These are phyloP conservation scores for Caenorhabditis sulstoni DNA, from an alignment of 2,888 invertebrate species.

Conservation along the genomic window DNA sequence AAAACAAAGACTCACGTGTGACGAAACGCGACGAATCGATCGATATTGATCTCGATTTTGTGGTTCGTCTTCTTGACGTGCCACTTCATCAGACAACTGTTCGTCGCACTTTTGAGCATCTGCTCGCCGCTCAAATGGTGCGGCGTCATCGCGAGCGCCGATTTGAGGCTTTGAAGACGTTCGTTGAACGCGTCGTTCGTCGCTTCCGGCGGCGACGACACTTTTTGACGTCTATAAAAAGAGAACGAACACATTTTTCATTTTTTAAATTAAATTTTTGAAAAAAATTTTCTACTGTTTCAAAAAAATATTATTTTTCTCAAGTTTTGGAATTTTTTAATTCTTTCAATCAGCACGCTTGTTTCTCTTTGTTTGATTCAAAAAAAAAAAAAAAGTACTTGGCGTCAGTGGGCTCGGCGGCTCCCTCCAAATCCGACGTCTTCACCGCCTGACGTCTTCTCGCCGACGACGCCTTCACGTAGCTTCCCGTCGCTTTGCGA, in stretches of 20 bases:
- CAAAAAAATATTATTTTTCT: conserved; percentile 13
- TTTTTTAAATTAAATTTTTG: too few relatives aligned
- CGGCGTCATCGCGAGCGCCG: conserved; percentile 34
- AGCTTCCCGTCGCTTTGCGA: conserved; percentile 49
- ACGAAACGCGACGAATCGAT: conserved; percentile 45
- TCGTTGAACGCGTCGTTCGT: conserved; percentile 32
- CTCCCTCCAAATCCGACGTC: conserved; percentile 42
- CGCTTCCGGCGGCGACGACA: not conserved
- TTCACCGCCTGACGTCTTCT: conserved; percentile 55
- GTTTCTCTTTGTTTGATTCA: not conserved
- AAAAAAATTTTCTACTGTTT: not conserved
- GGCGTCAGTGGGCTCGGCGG: not conserved
- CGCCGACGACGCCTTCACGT: conserved; percentile 58
- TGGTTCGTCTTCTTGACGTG: conserved; percentile 33
- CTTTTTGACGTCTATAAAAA: conserved; percentile 13
- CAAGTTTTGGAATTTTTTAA: not conserved
- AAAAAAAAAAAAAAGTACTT: not conserved
- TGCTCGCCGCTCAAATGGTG: conserved; percentile 52
- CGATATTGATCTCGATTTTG: conserved; percentile 49
- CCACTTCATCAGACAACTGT: conserved; percentile 38
- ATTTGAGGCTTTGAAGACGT: conserved; percentile 25
- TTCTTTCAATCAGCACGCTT: not conserved
- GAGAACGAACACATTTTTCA: not conserved
- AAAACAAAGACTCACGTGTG: conserved; percentile 61
- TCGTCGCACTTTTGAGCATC: conserved; percentile 53